These are phyloP conservation scores for Sardinella longiceps DNA, from an alignment of 2,797 vertebrate genomes.

Conservation along the genomic window DNA sequence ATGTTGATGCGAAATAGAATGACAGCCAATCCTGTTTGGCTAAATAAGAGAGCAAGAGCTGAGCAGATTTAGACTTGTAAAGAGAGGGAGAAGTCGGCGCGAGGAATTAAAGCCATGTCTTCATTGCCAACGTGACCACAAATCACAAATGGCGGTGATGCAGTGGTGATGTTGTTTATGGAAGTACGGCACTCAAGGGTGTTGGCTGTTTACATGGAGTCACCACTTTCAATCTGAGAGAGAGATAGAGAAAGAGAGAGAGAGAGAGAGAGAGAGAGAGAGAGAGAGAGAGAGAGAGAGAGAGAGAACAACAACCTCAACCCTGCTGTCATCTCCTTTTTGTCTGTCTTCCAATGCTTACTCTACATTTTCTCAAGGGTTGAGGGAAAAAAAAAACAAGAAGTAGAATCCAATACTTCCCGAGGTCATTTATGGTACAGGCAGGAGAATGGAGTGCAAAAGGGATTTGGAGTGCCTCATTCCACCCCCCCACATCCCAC, in stretches of 20 bases:
- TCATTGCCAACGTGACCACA: slow-evolving; percentile 68
- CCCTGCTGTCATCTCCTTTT: slow-evolving; percentile 57
- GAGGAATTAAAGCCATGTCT: slow-evolving; percentile 67
- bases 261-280: slow-evolving; percentile 48
- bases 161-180: slow-evolving; percentile 72
- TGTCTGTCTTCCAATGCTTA: slow-evolving; percentile 51
- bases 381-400: slow-evolving; percentile 46
- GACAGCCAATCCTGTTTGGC: neutral
- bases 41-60: slow-evolving; percentile 68
- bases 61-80: slow-evolving; percentile 69
- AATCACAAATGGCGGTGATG: slow-evolving; percentile 72
- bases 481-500: neutral
- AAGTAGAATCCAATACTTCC: slow-evolving; percentile 24
- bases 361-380: slow-evolving; percentile 54
- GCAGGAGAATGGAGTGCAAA: neutral
- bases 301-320: slow-evolving; percentile 62
- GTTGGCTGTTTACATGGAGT: slow-evolving; percentile 76
- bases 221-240: slow-evolving; percentile 69
- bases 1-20: neutral
- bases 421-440: slow-evolving; percentile 24
- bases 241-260: slow-evolving; percentile 48
- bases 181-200: slow-evolving; percentile 74
- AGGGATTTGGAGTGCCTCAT: neutral
- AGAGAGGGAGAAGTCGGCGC: slow-evolving; percentile 65
- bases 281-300: slow-evolving; percentile 8